Conservation (phyloP, 2,797 vertebrate species). For the Nothura maculosa region DNA sequence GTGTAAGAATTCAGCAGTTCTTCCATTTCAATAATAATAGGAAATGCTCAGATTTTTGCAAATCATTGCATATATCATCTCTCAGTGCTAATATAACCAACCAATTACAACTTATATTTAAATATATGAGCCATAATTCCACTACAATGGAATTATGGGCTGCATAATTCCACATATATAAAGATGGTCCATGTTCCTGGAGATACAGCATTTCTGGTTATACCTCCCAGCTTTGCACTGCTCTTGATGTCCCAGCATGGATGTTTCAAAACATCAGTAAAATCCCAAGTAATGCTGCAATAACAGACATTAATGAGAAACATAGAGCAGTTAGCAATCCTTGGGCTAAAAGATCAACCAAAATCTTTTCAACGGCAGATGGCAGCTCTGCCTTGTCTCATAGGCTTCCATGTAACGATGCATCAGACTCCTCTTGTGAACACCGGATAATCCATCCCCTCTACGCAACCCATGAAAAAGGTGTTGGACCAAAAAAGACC, state of each 20-base stretch:
- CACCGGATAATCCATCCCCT: not conserved
- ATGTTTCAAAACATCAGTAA: not conserved
- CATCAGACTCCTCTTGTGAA: not conserved
- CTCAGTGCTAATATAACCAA: not conserved
- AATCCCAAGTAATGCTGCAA: not conserved
- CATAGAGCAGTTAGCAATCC: not conserved
- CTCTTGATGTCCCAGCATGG: not conserved
- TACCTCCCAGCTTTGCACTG: not conserved
- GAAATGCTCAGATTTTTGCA: not conserved
- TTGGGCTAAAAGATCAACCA: not conserved
- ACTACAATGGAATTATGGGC: not conserved
- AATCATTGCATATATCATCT: not conserved
- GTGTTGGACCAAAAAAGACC: not conserved
- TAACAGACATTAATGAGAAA: not conserved
- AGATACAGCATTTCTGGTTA: not conserved
- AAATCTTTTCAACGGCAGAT: constrained; percentile 62
- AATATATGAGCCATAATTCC: not conserved
- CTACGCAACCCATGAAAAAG: not conserved
- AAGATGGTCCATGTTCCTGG: not conserved
- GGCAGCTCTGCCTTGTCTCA: constrained; percentile 65
- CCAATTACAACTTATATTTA: not conserved
- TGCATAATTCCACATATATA: too few relatives aligned
- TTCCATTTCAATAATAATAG: not conserved
- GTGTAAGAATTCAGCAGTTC: not conserved
- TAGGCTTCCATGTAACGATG: fast-evolving